A percentile compares a stretch with the other conserved stretches of the same genome.
Conservation (phyloP, 2,113 vertebrate genomes). For the Dasyurus viverrinus region DNA sequence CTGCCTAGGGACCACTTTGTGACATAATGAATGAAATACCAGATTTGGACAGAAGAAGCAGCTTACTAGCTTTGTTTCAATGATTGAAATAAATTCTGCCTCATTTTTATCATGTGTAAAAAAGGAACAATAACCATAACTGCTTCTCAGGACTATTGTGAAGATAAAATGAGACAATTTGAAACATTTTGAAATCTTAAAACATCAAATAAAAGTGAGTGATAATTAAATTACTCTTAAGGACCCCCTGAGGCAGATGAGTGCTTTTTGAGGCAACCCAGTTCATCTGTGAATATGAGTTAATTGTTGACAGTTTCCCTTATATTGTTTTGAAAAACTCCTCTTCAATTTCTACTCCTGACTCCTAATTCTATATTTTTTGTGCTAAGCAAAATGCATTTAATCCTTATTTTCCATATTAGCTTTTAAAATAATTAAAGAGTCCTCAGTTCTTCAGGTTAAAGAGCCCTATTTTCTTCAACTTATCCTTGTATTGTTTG, state of each 20-base stretch:
- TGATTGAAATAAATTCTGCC: not conserved
- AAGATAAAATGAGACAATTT: not conserved
- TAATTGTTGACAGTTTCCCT: not conserved
- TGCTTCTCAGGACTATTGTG: not conserved
- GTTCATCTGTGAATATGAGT: not conserved
- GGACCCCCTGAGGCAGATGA: not conserved
- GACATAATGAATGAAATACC: not conserved
- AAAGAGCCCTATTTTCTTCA: not conserved
- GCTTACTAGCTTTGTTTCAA: not conserved
- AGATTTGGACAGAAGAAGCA: not conserved
- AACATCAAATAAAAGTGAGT: not conserved
- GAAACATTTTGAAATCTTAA: not conserved
- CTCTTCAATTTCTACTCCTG: not conserved
- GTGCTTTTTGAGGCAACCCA: not conserved
- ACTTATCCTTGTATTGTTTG: not conserved
- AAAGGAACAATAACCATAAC: not conserved
- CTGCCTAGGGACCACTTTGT: not conserved
- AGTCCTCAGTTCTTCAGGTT: not conserved
- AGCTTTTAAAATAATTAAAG: not conserved
- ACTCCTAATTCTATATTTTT: not conserved
- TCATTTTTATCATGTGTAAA: not conserved
- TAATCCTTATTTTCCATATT: not conserved
- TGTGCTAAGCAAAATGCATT: not conserved
- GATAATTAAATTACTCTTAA: not conserved
- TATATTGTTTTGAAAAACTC: not conserved